A percentile compares a stretch with the other conserved stretches of the same genome.
phyloP scores from a whole-genome alignment of 2,797 vertebrate genomes.

The Chrysocyon brachyurus region DNA sequence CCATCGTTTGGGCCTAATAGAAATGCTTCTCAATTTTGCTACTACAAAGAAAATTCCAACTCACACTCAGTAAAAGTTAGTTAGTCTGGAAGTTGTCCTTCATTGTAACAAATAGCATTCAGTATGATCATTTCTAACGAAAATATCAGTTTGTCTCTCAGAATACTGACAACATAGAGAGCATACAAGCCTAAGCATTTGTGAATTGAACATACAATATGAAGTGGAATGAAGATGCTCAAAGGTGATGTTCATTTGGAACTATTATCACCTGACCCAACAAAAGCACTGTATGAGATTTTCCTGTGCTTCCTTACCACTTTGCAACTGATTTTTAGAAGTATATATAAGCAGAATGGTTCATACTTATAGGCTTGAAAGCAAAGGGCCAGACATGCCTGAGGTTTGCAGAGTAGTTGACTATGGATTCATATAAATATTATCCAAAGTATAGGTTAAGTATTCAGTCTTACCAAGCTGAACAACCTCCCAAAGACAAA shows the following conservation, averaged over 20 bases:
- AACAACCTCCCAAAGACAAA: background rate
- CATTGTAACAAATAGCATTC: conserved; percentile 46
- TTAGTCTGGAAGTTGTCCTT: conserved; percentile 59
- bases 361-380: background rate
- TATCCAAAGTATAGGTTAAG: conserved; percentile 24
- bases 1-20: background rate
- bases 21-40: conserved; percentile 61
- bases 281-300: background rate
- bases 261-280: background rate
- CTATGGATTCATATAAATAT: conserved; percentile 57
- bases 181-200: conserved; percentile 39
- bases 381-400: fast-evolving
- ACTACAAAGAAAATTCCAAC: conserved; percentile 40
- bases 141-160: conserved; percentile 30
- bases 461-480: background rate
- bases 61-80: conserved; percentile 39
- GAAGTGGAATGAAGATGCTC: background rate
- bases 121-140: conserved; percentile 57
- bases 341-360: background rate
- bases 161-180: conserved; percentile 58
- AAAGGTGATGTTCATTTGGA: background rate
- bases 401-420: background rate
- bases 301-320: background rate
- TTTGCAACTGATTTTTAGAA: background rate
- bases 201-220: background rate